Evolutionary conservation across 2,888 invertebrate genomes (phyloP).

Genomic region (Hypercompe scribonia): DNA sequence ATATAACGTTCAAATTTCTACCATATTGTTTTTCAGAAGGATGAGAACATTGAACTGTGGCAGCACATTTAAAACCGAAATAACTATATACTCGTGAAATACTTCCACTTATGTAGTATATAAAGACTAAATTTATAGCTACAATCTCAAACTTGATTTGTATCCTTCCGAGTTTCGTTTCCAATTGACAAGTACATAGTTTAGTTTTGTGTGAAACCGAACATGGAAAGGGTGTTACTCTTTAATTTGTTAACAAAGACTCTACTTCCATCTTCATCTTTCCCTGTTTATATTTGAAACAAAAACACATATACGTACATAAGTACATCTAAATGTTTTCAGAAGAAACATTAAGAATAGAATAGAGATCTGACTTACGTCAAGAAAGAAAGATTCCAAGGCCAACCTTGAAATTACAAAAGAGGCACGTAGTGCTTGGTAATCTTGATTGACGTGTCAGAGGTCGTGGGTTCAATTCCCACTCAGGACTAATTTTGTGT

Average conservation of each 20-base stretch:
- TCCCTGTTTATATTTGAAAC: not conserved
- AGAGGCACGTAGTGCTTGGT: no score
- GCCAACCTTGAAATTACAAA: no score
- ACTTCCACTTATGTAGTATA: not conserved
- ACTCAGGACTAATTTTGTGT: no score
- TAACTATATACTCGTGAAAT: not conserved
- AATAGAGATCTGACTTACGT: no score
- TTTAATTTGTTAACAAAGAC: not conserved
- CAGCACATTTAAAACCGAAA: not conserved
- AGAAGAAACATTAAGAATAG: no score
- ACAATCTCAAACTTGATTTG: not conserved
- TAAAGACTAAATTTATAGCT: not conserved
- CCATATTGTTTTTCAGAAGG: not conserved
- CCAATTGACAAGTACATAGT: conserved; percentile 11
- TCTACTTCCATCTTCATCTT: not conserved
- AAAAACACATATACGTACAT: not conserved
- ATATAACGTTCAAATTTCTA: no score
- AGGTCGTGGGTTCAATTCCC: no score
- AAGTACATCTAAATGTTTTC: not conserved
- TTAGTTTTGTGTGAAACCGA: not conserved
- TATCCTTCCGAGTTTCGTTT: not conserved
- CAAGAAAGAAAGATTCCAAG: no score
- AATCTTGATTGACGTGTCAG: no score
- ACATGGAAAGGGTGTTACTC: not conserved
- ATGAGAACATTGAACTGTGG: not conserved